Evolutionary conservation across 1,140 invertebrate species (phyloP), one percentile per base, ranked within the genome.

Genomic region (Spodoptera frugiperda): DNA sequence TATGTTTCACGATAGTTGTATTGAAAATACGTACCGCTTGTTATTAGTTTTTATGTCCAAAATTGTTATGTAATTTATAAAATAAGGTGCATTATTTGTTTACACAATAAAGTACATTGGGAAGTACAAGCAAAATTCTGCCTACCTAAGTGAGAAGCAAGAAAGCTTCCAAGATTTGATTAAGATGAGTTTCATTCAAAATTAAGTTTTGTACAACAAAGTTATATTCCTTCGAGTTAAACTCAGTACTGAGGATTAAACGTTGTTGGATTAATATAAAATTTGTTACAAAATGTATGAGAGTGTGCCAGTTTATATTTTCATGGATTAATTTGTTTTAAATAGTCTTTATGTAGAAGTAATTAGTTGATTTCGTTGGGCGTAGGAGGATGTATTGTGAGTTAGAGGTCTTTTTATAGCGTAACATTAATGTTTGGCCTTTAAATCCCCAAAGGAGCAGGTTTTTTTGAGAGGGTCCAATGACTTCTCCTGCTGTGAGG

Each of bases 241-340:
- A 39, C n/a, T 12, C 2, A 15, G 55, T 59, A 33, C 17, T 15
- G 39, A 61, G n/a, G n/a, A 1, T n/a, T 61, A 9, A 9, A 14
- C 14, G 25, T 55, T 11, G 15, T 39, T 44, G 57, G n/a, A 61
- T 44, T 61, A 44, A 39, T 59, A n/a, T 5, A 59, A 59, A n/a
- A 59, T 33, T 53, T 9, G 17, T 15, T 53, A 17, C 17, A 17
- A 17, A 53, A 53, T 15, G 15, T 17, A 17, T 19, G 51, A n/a
- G 51, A 17, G 17, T 14, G 55, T 59, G n/a, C 21, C 2, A 19
- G 17, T 59, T 44, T 30, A 54, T 61, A 44, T 61, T 44, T 61
- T 1, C 25, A 2, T 55, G 21, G 10, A 39, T 61, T 44, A 17
- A 39, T 17, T 15, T 30, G 55, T 15, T 15, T 33, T 33, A 9